These are phyloP conservation scores for Portevinia maculata DNA, from an alignment of 2,888 invertebrate species.

Conservation along the genomic window DNA sequence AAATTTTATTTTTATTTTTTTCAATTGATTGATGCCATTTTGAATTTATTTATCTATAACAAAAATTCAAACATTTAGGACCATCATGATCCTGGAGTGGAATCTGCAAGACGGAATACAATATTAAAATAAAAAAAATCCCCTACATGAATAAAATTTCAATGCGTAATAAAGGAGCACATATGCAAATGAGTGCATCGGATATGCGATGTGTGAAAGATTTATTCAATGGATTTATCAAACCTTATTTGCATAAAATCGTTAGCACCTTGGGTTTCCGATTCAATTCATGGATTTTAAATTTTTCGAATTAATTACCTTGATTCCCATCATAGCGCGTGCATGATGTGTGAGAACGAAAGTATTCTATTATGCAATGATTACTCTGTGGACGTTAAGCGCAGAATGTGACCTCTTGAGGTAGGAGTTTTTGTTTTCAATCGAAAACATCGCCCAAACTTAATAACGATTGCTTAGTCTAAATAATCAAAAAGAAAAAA, in stretches of 20 bases:
- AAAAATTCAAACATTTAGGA: too few species aligned
- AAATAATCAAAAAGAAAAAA: too few species aligned
- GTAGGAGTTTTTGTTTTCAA: too few species aligned
- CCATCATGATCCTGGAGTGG: too few species aligned
- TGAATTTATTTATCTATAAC: conserved; percentile 9
- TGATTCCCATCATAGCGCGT: not conserved
- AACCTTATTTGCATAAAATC: conserved; percentile 68
- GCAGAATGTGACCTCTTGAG: too few species aligned
- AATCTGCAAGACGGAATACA: not conserved
- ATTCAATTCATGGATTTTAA: conserved; percentile 4
- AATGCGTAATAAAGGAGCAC: conserved; percentile 34
- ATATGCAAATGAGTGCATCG: conserved; percentile 68
- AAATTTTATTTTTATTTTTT: too few species aligned
- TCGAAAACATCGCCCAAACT: too few species aligned
- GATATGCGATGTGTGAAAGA: conserved; percentile 70
- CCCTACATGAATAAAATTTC: conserved; percentile 26
- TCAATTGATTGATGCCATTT: conserved; percentile 66
- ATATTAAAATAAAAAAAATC: not conserved
- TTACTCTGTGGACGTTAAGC: too few species aligned
- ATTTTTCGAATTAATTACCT: not conserved
- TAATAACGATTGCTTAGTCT: too few species aligned
- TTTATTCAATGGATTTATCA: conserved; percentile 71
- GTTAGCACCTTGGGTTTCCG: conserved; percentile 65
- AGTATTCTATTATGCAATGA: too few species aligned
- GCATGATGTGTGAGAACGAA: not conserved